phyloP scores from a whole-genome alignment of 2,113 vertebrate genomes.

The Aptenodytes patagonicus region DNA sequence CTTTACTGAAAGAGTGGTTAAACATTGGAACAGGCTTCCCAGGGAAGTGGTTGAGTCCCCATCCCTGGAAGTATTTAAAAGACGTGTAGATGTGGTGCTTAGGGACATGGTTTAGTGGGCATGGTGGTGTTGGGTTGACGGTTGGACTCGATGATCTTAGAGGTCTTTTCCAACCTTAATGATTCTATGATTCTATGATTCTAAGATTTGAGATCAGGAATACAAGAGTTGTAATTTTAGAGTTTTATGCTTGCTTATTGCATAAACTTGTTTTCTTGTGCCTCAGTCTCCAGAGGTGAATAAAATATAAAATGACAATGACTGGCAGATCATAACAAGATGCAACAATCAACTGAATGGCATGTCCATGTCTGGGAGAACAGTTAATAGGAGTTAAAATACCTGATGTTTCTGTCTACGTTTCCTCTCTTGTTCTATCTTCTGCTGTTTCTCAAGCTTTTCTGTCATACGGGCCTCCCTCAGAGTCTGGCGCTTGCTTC shows the following conservation, averaged over 20 bases:
- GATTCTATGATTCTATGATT: too few species aligned
- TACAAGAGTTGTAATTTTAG: background rate
- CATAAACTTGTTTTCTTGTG: background rate
- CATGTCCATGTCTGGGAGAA: background rate
- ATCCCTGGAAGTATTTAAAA: too few species aligned
- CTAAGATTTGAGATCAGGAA: background rate
- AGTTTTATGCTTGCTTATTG: background rate
- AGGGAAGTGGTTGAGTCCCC: too few species aligned
- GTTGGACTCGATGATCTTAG: too few species aligned
- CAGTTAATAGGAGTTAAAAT: background rate
- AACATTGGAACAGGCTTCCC: too few species aligned
- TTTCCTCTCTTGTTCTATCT: slow-evolving; percentile 93
- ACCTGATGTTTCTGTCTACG: slow-evolving; percentile 94
- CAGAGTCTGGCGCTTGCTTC: slow-evolving; percentile 95
- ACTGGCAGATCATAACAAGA: background rate
- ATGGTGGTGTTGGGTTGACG: too few species aligned
- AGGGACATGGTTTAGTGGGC: too few species aligned
- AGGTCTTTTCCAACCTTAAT: too few species aligned
- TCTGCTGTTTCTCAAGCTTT: slow-evolving; percentile 96
- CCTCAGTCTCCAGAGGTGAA: background rate
- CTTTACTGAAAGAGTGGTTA: too few species aligned
- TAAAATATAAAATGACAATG: background rate
- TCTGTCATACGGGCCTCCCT: slow-evolving; percentile 97
- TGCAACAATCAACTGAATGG: background rate
- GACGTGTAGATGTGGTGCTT: too few species aligned